A percentile compares a stretch with the other conserved stretches of the same genome.
Conservation (phyloP, 1,140 invertebrate genomes). For the Tetramorium parvispinum region DNA sequence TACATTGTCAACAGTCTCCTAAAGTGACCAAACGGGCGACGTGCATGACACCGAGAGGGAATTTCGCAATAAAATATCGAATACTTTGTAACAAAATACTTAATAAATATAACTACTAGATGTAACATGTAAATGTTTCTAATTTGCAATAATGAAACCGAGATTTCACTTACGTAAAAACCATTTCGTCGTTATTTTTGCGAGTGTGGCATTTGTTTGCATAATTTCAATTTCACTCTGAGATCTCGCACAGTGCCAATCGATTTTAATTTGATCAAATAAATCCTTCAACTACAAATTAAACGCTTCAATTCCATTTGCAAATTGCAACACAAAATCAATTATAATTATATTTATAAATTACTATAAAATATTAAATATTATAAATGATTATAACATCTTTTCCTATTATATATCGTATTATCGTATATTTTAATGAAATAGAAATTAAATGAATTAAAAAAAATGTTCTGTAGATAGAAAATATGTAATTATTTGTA, state of each 20-base stretch:
- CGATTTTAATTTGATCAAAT: conserved; percentile 16
- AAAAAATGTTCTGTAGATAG: neutral
- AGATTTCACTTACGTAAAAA: conserved; percentile 8
- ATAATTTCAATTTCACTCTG: conserved; percentile 36
- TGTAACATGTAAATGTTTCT: neutral
- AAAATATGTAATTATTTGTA: neutral
- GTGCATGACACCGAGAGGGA: neutral
- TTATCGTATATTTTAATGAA: neutral
- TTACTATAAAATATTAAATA: too few relatives aligned
- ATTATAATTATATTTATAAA: neutral
- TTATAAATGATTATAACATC: neutral
- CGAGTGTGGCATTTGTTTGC: neutral
- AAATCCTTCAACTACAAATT: conserved; percentile 32
- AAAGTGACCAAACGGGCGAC: neutral
- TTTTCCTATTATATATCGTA: neutral
- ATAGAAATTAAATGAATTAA: neutral
- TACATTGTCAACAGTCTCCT: neutral
- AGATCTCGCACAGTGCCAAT: conserved; percentile 1
- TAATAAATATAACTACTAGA: neutral
- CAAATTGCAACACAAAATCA: neutral
- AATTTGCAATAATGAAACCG: neutral
- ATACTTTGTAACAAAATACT: neutral
- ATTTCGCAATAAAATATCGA: neutral
- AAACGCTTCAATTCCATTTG: neutral
- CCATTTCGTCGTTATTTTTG: neutral